Evolutionary conservation across 2,888 invertebrate genomes (phyloP), one percentile per base, ranked within the genome.

Genomic region (Ichneumoninae sp.): DNA sequence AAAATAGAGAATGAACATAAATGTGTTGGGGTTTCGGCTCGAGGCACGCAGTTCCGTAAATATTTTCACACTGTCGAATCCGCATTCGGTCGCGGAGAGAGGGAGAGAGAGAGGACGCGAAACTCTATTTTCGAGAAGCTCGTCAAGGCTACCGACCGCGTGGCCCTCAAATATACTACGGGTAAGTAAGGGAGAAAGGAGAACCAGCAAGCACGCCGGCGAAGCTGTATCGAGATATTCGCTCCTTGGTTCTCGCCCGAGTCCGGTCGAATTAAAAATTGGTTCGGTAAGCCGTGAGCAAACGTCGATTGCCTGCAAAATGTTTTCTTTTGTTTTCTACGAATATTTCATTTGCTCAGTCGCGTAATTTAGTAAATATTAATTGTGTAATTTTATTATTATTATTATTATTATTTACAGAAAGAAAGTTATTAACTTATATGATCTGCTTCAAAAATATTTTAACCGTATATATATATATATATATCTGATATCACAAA

Each of bases 81-180:
- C 50, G 71, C 54, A 57, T 40, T 44, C 52, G 16, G n/a, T 62
- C 52, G 75, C 26, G 33, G 65, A 60, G 62, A 36, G 40, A 65
- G 36, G 33, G 10, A 8, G n/a, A 22, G 52, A 47, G 62, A 36
- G 40, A 65, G 50, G 50, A 26, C 22, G 26, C n/a, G 52, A 66
- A 44, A 47, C 44, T 66, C 75, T 83, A 80, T 83, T 83, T 83
- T 79, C 50, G 83, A 74, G 57, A 75, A 75, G 65, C 75, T 75
- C 75, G 75, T 75, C 83, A 75, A 83, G 79, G 79, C 69, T 50
- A 54, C 50, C 65, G 75, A 74, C 72, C 70, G 65, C 75, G 79
- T 75, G 83, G 74, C 75, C 62, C 57, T 70, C 77, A 75, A 68
- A 82, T 30, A 72, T 60, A 68, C 26, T 71, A 62, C 40, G 60